Percentiles rank a stretch among this genome's conserved stretches.
phyloP scores from a whole-genome alignment of 2,888 invertebrate genomes.

The Brachyptera putata region DNA sequence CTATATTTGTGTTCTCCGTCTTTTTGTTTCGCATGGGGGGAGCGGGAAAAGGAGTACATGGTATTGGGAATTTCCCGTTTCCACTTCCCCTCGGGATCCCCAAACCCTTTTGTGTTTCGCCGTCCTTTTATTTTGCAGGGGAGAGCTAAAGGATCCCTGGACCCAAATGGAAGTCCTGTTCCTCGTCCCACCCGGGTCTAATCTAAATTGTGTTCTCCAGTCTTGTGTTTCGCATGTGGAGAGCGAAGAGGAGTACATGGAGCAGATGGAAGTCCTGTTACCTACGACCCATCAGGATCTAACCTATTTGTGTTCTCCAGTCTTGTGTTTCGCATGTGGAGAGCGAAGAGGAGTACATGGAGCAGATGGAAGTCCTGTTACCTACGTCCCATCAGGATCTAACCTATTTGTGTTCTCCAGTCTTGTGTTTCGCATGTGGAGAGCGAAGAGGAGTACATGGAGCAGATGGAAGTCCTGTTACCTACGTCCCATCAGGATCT shows the following conservation, averaged over 20 bases:
- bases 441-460: constrained; percentile 88
- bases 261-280: constrained; percentile 81
- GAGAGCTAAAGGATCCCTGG: constrained; percentile 91
- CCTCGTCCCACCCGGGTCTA: no score
- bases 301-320: no score
- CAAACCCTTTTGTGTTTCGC: constrained; percentile 36
- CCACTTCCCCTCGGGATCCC: no score
- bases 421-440: constrained; percentile 86
- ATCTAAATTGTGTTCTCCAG: constrained; percentile 51
- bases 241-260: constrained; percentile 88
- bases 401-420: constrained; percentile 47
- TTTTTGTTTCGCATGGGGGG: constrained; percentile 87
- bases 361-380: constrained; percentile 82
- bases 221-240: constrained; percentile 86
- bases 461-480: constrained; percentile 79
- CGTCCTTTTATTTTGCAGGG: constrained; percentile 84
- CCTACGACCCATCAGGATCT: no score
- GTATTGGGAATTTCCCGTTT: constrained; percentile 83
- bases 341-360: constrained; percentile 88
- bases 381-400: no score
- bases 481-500: constrained; percentile 82
- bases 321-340: constrained; percentile 86
- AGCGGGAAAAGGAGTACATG: constrained; percentile 89
- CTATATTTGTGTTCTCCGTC: constrained; percentile 62
- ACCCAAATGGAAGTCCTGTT: constrained; percentile 82